Evolutionary conservation across 2,888 invertebrate species (phyloP), one percentile per base, ranked within the genome.

Genomic region (Drosophila falleni): DNA sequence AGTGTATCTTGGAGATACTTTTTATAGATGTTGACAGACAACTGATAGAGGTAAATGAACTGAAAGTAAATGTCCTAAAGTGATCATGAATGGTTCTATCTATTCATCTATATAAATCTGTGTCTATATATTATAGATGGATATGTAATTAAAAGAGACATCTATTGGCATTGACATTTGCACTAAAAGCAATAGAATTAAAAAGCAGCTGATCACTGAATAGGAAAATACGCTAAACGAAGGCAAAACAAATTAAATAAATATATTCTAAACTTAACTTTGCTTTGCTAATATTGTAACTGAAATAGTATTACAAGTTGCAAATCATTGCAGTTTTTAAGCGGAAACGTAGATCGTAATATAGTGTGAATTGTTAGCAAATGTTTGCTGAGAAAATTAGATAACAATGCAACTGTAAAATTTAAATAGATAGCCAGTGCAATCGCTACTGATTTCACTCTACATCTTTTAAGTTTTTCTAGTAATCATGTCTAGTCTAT

Each of bases 11-110:
- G 33, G 9, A 51, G 41, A 53, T 37, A 37, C 29, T 51, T 49
- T 60, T 4, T 19, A 56, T 62, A 55, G 19, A 61, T 77, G 61
- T 58, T 35, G 15, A 53, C 41, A 61, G 33, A 37, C 10, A 44
- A 53, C 53, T 19, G 11, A 54, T 51, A 59, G 63, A 73, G 81
- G 81, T 84, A 81, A 84, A 74, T 68, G 69, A 81, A 84, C 85
- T 64, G 19, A 56, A 15, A 5, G 4, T 26, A 26, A 50, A 37
- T 35, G 15, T 42, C 9, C 4, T 23, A 42, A 51, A 60, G 10
- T 37, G 31, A 51, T 61, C 4, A 13, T 10, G 11, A 11, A n/a
- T 51, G 19, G 19, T 10, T 31, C 11, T 16, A 13, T 51, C 46
- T n/a, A 33, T 13, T 1, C 3, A 2, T 50, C 16, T 50, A 23